Evolutionary conservation across 1,140 invertebrate species (phyloP).

Genomic region (Aphidius gifuensis): DNA sequence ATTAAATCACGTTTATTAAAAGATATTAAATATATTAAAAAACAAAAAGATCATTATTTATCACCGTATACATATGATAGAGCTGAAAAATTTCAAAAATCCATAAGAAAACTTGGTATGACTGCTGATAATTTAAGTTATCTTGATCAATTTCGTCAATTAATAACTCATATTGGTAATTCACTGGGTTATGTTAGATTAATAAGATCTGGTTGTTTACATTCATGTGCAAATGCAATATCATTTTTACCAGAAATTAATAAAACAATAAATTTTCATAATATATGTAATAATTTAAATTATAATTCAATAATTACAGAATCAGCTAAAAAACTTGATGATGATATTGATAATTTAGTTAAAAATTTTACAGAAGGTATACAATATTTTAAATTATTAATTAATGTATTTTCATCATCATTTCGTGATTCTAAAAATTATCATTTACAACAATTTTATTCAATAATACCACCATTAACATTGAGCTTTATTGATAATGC

Average conservation of each 20-base stretch:
- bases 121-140: constrained; percentile 81
- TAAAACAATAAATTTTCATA: constrained; percentile 64
- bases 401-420: constrained; percentile 88
- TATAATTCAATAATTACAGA: constrained; percentile 62
- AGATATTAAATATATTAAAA: constrained; percentile 68
- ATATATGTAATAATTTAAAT: constrained; percentile 57
- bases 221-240: constrained; percentile 87
- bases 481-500: constrained; percentile 94
- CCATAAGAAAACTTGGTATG: constrained; percentile 85
- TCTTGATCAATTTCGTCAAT: constrained; percentile 87
- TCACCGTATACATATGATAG: constrained; percentile 75
- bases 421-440: constrained; percentile 83
- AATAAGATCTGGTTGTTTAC: constrained; percentile 88
- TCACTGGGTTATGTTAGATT: constrained; percentile 94
- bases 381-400: constrained; percentile 92
- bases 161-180: constrained; percentile 95
- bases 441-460: constrained; percentile 91
- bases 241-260: constrained; percentile 86
- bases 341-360: constrained; percentile 73
- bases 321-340: constrained; percentile 72
- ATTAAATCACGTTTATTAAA: constrained; percentile 94
- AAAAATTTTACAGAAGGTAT: constrained; percentile 90
- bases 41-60: constrained; percentile 50
- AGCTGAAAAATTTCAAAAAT: constrained; percentile 93
- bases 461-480: constrained; percentile 90